Base-by-base conservation (phyloP, 2,888 invertebrate genomes). In the Oxystoma pomonae region DNA sequence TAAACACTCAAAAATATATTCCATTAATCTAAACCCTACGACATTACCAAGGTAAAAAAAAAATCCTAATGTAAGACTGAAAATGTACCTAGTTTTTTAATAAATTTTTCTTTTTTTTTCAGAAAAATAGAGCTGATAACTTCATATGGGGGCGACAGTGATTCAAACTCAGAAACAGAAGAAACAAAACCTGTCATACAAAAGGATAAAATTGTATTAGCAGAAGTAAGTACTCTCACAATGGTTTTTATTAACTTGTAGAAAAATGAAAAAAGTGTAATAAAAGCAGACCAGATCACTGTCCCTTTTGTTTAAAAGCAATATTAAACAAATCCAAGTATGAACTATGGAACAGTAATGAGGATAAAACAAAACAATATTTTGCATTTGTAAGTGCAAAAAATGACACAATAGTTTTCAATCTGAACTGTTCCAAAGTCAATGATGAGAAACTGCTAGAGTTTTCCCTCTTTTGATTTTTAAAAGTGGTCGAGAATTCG, bases 81-180 rank as follows among this genome's bases (percentile, higher is more conserved):
- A n/a, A n/a, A n/a, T n/a, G n/a, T n/a, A n/a, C n/a, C n/a, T n/a
- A n/a, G n/a, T 35, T 35, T 35, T 12, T 35, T 35, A 35, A 12
- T 35, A 35, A 35, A 35, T 35, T 35, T 35, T 35, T 35, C 3
- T 35, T 35, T 35, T n/a, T n/a, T n/a, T 77, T 77, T 58, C 68
- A 85, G 85, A 59, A 84, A 83, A 81, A 84, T 85, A 69, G 83
- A 84, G 70, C 79, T 86, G 75, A 85, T 86, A 67, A 83, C 85
- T 2, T 84, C 84, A 0, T 86, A 83, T 71, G 83, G 82, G n/a
- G 82, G 81, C 53, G 83, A 83, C 64, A 77, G 80, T 12, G 81
- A 81, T 61, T 76, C 78, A 21, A 79, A 79, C 66, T 75, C 77
- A 1, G 77, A 78, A n/a, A 61, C 57, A 66, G 35, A 35, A 35